A percentile compares a stretch with the other conserved stretches of the same genome.
These are phyloP conservation scores for Hemichromis elongatus DNA, from an alignment of 2,113 vertebrate species.

Conservation along the genomic window DNA sequence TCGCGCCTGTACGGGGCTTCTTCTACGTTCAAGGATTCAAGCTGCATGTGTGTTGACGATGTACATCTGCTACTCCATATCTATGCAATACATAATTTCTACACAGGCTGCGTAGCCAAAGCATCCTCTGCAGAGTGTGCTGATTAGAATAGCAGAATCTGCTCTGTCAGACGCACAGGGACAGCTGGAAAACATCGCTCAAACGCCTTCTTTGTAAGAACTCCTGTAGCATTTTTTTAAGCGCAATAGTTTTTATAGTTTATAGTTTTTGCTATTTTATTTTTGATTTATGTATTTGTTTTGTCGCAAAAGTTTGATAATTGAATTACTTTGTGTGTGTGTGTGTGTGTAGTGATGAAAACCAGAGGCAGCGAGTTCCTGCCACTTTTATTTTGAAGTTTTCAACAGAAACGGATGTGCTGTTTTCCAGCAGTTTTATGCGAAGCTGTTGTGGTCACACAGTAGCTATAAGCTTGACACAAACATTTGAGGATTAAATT, in stretches of 20 bases:
- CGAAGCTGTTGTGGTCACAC: not conserved
- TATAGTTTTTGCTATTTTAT: not conserved
- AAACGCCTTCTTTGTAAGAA: not conserved
- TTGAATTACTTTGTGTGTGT: not conserved
- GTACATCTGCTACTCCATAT: not conserved
- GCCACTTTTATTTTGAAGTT: not conserved
- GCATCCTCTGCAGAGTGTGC: not conserved
- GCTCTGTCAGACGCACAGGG: not conserved
- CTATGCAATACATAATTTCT: not conserved
- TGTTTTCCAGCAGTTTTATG: not conserved
- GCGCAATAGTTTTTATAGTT: not conserved
- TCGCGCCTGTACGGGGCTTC: not conserved
- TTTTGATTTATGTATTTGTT: not conserved
- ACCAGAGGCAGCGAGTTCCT: not conserved
- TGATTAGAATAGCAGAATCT: not conserved
- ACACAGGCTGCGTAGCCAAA: not conserved
- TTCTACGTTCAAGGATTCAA: not conserved
- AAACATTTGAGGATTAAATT: not conserved
- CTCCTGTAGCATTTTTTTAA: not conserved
- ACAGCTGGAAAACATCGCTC: not conserved
- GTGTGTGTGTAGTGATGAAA: not conserved
- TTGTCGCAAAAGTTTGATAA: accelerated
- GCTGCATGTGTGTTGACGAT: not conserved
- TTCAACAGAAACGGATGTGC: not conserved
- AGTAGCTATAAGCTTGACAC: not conserved